Percentiles rank a stretch among this genome's conserved stretches.
Conservation (phyloP, 2,888 invertebrate genomes). For the Netelia melanura region DNA sequence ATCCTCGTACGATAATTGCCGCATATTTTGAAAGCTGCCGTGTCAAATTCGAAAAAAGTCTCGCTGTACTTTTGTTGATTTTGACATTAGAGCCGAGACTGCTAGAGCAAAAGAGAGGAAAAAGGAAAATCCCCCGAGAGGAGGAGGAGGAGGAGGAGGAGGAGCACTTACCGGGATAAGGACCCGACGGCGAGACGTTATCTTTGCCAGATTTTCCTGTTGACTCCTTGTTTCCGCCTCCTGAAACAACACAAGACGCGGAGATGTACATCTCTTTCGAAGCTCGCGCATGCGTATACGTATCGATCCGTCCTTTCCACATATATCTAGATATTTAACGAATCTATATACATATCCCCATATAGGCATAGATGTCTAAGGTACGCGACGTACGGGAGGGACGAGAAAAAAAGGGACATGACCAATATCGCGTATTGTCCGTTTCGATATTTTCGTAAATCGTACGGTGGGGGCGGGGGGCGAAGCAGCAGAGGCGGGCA, state of each 20-base stretch:
- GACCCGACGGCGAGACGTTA: slow-evolving; percentile 89
- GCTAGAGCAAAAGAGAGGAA: slow-evolving; percentile 6
- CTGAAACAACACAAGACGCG: slow-evolving; percentile 86
- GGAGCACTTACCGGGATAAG: slow-evolving; percentile 84
- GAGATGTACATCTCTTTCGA: slow-evolving; percentile 48
- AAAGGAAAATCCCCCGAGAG: not conserved
- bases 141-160: slow-evolving; percentile 26
- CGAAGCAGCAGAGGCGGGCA: no score
- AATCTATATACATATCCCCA: not conserved
- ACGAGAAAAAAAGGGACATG: slow-evolving; percentile 23
- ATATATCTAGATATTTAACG: slow-evolving; percentile 23
- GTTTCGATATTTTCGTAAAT: not conserved
- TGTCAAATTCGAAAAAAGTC: not conserved
- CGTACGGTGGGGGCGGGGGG: no score
- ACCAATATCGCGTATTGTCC: slow-evolving; percentile 19
- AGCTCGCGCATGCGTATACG: slow-evolving; percentile 15
- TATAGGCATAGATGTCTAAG: slow-evolving; percentile 42
- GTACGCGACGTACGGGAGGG: slow-evolving; percentile 27
- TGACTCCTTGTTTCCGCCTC: slow-evolving; percentile 89
- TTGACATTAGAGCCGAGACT: slow-evolving; percentile 18
- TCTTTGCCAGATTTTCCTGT: slow-evolving; percentile 89
- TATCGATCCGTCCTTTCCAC: not conserved
- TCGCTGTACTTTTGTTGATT: slow-evolving; percentile 27
- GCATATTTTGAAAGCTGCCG: not conserved
- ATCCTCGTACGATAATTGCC: slow-evolving; percentile 28